Evolutionary conservation across 2,888 invertebrate species (phyloP), one percentile per base, ranked within the genome.

Genomic region (Polietes domitor): DNA sequence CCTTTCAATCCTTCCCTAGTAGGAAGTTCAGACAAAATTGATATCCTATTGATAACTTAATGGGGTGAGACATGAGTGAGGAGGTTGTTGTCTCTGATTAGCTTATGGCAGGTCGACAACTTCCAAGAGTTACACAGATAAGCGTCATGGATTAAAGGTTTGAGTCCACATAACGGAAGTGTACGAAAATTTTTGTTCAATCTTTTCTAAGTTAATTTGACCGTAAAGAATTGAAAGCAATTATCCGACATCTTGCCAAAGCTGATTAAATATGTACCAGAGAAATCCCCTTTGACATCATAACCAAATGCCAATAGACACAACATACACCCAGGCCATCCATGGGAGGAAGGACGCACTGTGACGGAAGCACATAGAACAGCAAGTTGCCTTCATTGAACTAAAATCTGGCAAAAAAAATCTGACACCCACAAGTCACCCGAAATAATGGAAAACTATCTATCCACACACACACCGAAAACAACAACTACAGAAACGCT

Each of bases 401-500:
- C 26, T 24, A 32, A 65, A 76, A 65, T 5, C 43, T 43, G 15
- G 24, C 15, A 75, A 32, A 58, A 50, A 19, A 50, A 19, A n/a
- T 28, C 71, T 83, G 74, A 80, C 83, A 80, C 83, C 84, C 84
- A 84, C 78, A 84, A 81, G 65, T 76, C 47, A 73, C 28, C 24
- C 71, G 53, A 63, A 63, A 71, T 70, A 32, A 41, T 70, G 78
- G 43, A 15, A 76, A 79, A 76, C 71, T 37, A 63, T 63, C 9
- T 21, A 37, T 21, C 65, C 65, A 65, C 19, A 10, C 65, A 65
- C 55, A 15, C 19, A 70, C 26, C 43, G 43, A 7, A 43, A 47
- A 58, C 41, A 55, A 24, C 72, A 73, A 7, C 12, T n/a, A 21
- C 70, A 70, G 19, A 47, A 10, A 50, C 4, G 37, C 10, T 7